These are phyloP conservation scores for Zhengitettix transpicula DNA, from an alignment of 2,888 invertebrate species.

Conservation along the genomic window DNA sequence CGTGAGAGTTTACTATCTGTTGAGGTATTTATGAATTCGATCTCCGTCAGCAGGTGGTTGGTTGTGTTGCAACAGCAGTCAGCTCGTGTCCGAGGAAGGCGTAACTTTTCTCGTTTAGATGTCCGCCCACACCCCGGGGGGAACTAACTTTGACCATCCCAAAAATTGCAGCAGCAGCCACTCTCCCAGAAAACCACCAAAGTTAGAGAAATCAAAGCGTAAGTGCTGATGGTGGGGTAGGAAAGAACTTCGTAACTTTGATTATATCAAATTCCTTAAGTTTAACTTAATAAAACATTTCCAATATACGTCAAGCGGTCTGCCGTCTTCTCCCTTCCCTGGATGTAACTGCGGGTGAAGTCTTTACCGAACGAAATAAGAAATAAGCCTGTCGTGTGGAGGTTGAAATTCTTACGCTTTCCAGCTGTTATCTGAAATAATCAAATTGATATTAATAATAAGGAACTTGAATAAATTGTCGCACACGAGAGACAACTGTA, in stretches of 20 bases:
- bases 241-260: not conserved
- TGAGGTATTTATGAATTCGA: too few species aligned
- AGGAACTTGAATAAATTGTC: too few species aligned
- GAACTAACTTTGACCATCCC: not conserved
- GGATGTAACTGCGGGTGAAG: too few species aligned
- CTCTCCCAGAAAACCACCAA: not conserved
- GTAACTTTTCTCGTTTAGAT: not conserved
- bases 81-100: not conserved
- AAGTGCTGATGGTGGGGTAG: not conserved
- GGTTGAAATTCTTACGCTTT: too few species aligned
- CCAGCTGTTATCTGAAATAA: too few species aligned
- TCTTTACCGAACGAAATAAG: too few species aligned
- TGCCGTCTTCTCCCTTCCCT: not conserved
- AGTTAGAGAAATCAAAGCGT: not conserved
- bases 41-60: too few species aligned
- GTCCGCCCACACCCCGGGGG: not conserved
- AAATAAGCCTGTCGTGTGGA: too few species aligned
- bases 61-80: too few species aligned
- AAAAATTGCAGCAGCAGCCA: not conserved
- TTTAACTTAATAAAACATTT: conserved; percentile 3
- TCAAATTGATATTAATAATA: too few species aligned
- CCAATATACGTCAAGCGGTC: not conserved
- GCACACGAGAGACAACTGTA: too few species aligned
- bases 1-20: too few species aligned
- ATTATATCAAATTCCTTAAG: conserved; percentile 6